phyloP scores from a whole-genome alignment of 2,797 vertebrate genomes.

The Crenichthys baileyi region DNA sequence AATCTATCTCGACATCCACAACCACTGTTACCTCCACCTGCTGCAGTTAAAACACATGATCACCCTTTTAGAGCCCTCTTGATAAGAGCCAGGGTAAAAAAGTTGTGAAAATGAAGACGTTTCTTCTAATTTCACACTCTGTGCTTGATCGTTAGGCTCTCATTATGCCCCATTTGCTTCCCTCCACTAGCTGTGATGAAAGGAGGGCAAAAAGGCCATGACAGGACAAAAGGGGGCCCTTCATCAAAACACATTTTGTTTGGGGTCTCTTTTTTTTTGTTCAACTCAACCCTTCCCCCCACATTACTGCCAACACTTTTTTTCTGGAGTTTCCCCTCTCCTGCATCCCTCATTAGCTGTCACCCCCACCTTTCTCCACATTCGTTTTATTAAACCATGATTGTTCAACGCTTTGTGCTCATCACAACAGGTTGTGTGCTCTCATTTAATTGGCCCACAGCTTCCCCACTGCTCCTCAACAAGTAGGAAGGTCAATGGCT shows the following conservation, averaged over 20 bases:
- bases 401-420: slow-evolving; percentile 60
- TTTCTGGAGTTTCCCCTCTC: slow-evolving; percentile 51
- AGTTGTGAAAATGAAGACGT: slow-evolving; percentile 85
- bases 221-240: slow-evolving; percentile 84
- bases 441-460: slow-evolving; percentile 70
- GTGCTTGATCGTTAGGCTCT: slow-evolving; percentile 83
- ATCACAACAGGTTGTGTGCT: slow-evolving; percentile 57
- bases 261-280: slow-evolving; percentile 72
- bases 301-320: slow-evolving; percentile 63
- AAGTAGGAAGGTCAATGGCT: slow-evolving; percentile 77
- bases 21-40: slow-evolving; percentile 63
- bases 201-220: slow-evolving; percentile 77
- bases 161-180: slow-evolving; percentile 85
- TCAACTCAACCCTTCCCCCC: slow-evolving; percentile 46
- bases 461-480: slow-evolving; percentile 54
- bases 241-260: slow-evolving; percentile 82
- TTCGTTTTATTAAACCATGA: slow-evolving; percentile 71
- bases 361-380: slow-evolving; percentile 69
- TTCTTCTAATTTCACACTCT: slow-evolving; percentile 83
- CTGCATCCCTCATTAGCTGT: slow-evolving; percentile 73
- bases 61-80: slow-evolving; percentile 56
- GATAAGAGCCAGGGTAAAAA: slow-evolving; percentile 43
- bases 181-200: slow-evolving; percentile 81
- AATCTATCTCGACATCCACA: slow-evolving; percentile 63
- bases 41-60: slow-evolving; percentile 75